Conservation (phyloP, 1,140 invertebrate species). For the Aradophagus sp. region DNA sequence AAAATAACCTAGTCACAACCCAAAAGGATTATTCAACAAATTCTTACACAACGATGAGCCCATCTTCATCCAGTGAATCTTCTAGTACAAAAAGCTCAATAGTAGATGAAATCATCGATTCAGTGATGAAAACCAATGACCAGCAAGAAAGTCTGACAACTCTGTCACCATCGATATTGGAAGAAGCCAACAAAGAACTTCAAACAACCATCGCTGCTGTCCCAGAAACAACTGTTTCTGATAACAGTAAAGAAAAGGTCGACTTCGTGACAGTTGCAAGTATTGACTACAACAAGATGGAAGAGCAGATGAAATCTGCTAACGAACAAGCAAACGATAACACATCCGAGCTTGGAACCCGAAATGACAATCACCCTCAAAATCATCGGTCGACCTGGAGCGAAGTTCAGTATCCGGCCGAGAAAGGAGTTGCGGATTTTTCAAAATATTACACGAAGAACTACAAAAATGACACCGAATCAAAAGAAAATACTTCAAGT, state of each 20-base stretch:
- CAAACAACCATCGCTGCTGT: no score
- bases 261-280: slow-evolving; percentile 8
- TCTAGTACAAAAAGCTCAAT: slow-evolving; percentile 41
- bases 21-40: slow-evolving; percentile 14
- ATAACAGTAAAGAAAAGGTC: slow-evolving; percentile 2
- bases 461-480: slow-evolving; percentile 41
- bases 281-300: slow-evolving; percentile 12
- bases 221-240: slow-evolving; percentile 4
- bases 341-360: neutral
- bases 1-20: slow-evolving; percentile 62
- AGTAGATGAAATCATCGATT: slow-evolving; percentile 52
- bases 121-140: slow-evolving; percentile 56
- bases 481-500: slow-evolving; percentile 10
- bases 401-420: slow-evolving; percentile 64
- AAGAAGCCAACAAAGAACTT: slow-evolving; percentile 32
- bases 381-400: slow-evolving; percentile 70
- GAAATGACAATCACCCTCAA: slow-evolving; percentile 65
- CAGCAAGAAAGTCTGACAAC: slow-evolving; percentile 25
- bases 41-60: slow-evolving; percentile 21
- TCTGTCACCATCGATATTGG: neutral
- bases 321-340: slow-evolving; percentile 7
- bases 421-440: slow-evolving; percentile 57
- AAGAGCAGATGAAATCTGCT: slow-evolving; percentile 7
- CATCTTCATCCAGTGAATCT: slow-evolving; percentile 8
- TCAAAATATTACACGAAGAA: slow-evolving; percentile 49